Percentiles rank a stretch among this genome's conserved stretches.
Conservation (phyloP, 2,888 invertebrate species). For the Ptychoptera albimana region DNA sequence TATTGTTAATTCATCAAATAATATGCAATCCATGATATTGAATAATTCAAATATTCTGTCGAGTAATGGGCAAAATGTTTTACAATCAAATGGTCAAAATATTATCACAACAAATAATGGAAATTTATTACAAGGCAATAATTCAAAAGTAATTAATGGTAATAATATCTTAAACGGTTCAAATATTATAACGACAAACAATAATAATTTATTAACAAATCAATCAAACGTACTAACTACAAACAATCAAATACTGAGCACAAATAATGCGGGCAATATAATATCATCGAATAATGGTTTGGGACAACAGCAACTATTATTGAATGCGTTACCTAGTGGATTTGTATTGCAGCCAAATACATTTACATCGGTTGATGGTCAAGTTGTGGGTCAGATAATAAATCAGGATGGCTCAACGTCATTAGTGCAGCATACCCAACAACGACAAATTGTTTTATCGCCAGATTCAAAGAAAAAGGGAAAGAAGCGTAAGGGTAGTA, state of each 20-base stretch:
- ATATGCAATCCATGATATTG: conserved; percentile 15
- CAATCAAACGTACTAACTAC: conserved; percentile 7
- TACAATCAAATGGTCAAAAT: conserved; percentile 13
- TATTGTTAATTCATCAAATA: conserved; percentile 15
- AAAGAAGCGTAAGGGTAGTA: conserved; percentile 54
- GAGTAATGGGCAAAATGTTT: background rate
- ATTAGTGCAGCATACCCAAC: conserved; percentile 17
- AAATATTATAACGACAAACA: conserved; percentile 9
- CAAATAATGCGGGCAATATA: conserved; percentile 12
- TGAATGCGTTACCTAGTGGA: conserved; percentile 63
- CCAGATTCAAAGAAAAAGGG: conserved; percentile 53
- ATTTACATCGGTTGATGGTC: conserved; percentile 55
- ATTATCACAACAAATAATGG: conserved; percentile 10
- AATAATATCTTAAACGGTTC: conserved; percentile 5
- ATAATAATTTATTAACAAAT: conserved; percentile 7
- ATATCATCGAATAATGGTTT: conserved; percentile 14
- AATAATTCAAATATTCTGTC: conserved; percentile 10
- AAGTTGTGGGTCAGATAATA: conserved; percentile 42
- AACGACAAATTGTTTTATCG: conserved; percentile 32
- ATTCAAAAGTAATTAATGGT: background rate
- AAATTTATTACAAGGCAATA: conserved; percentile 9
- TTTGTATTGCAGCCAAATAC: conserved; percentile 53
- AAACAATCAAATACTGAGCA: conserved; percentile 12
- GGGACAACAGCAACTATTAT: conserved; percentile 54
- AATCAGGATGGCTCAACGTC: conserved; percentile 32